These are phyloP conservation scores for Ovis canadensis DNA, from an alignment of 2,113 vertebrate species.

Conservation along the genomic window DNA sequence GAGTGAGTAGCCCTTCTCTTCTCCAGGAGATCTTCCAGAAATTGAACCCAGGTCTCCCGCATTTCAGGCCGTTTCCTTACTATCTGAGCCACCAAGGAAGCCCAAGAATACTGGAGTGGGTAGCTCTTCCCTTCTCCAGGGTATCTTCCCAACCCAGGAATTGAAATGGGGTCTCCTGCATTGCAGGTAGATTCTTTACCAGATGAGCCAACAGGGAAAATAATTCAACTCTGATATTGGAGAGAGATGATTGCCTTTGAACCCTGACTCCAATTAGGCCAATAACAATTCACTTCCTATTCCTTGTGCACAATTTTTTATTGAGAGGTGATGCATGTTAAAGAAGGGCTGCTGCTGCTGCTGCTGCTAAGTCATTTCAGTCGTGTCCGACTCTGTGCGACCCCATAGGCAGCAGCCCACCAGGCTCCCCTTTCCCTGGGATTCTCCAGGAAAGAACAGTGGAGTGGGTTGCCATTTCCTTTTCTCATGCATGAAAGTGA, in stretches of 20 bases:
- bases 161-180: background rate
- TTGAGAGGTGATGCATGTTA: background rate
- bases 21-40: background rate
- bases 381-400: accelerated
- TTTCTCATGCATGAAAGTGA: too few species aligned
- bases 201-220: background rate
- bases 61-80: background rate
- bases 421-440: too few species aligned
- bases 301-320: background rate
- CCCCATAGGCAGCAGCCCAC: too few species aligned
- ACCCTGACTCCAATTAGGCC: background rate
- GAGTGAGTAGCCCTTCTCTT: background rate
- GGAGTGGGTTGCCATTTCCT: too few species aligned
- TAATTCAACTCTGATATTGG: background rate
- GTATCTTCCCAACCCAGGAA: background rate
- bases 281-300: background rate
- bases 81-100: background rate
- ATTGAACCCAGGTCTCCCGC: background rate
- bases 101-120: background rate
- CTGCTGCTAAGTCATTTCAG: accelerated
- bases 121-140: background rate
- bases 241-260: background rate
- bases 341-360: background rate
- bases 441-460: too few species aligned
- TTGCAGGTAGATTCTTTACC: background rate